Evolutionary conservation across 2,888 invertebrate genomes (phyloP), one percentile per base, ranked within the genome.

Genomic region (Chorisops tibialis): DNA sequence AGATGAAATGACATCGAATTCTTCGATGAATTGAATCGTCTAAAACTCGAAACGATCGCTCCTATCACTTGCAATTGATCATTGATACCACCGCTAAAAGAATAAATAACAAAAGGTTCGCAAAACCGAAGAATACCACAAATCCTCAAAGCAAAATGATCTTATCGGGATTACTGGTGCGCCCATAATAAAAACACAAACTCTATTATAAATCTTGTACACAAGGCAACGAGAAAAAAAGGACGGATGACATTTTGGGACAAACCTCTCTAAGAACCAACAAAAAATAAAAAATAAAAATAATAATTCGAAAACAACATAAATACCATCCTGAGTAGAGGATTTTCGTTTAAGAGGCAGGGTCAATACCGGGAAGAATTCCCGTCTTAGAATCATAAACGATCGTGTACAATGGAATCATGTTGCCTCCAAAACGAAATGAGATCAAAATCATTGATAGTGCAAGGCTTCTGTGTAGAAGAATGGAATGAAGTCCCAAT

Each of bases 381-480:
- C 56, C 45, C 39, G 19, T 45, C 45, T 35, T 4, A 54, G 39
- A 56, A 45, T 43, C 56, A 56, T 56, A 43, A 56, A 35, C 56
- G 56, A 56, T 56, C 45, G 30, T 39, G 45, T 50, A 30, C 56
- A 56, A 56, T 30, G 45, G 56, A 56, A 39, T 56, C 59, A 48
- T 59, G 59, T 59, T 48, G 47, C 47, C 45, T 59, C 38, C 47
- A 39, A 59, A 38, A 49, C 48, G 39, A 60, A 60, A 60, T 50
- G 60, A 60, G 60, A 60, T 60, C 60, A 30, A 50, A 60, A 60
- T 60, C 60, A 49, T 50, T 60, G 49, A 60, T 60, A 60, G 22
- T 48, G 30, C 30, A 7, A 41, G 41, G 56, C 56, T 56, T 56
- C 56, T 56, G 56, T 30, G 35, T 50, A 50, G 35, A 50, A 37